Conservation (phyloP, 1,140 invertebrate species). For the Battus philenor region DNA sequence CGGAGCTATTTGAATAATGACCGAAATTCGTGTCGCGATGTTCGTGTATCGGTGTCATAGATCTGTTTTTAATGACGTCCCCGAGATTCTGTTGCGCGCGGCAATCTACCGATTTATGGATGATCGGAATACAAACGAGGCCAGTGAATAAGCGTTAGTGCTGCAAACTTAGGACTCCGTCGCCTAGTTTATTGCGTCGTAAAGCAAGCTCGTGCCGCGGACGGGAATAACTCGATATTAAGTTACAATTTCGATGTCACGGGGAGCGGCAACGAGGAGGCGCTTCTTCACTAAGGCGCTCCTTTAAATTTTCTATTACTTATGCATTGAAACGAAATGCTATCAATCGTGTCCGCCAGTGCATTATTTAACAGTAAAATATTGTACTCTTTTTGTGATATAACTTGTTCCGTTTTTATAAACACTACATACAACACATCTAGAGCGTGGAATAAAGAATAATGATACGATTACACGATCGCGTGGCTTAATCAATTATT, state of each 20-base stretch:
- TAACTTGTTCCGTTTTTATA: no score
- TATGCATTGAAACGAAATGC: background rate
- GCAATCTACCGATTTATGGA: slow-evolving; percentile 49
- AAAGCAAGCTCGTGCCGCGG: slow-evolving; percentile 51
- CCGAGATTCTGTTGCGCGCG: slow-evolving; percentile 27
- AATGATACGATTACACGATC: no score
- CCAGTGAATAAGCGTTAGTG: slow-evolving; percentile 46
- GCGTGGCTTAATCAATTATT: no score
- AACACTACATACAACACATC: no score
- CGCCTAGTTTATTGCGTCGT: slow-evolving; percentile 57
- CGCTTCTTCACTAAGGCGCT: slow-evolving; percentile 12
- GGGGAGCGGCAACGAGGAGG: slow-evolving; percentile 15
- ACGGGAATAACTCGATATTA: slow-evolving; percentile 54
- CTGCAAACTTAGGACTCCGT: slow-evolving; percentile 46
- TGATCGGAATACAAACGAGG: slow-evolving; percentile 51
- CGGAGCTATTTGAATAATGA: slow-evolving; percentile 1
- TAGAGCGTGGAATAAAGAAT: no score
- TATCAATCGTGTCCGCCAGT: slow-evolving; percentile 1
- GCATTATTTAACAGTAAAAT: background rate
- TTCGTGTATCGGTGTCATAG: slow-evolving; percentile 20
- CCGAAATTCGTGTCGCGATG: slow-evolving; percentile 15
- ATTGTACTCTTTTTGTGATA: background rate
- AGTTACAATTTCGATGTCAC: slow-evolving; percentile 47
- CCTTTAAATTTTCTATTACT: background rate
- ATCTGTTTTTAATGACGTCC: slow-evolving; percentile 47